Conservation (phyloP, 2,113 vertebrate genomes). For the Thalassoma bifasciatum region DNA sequence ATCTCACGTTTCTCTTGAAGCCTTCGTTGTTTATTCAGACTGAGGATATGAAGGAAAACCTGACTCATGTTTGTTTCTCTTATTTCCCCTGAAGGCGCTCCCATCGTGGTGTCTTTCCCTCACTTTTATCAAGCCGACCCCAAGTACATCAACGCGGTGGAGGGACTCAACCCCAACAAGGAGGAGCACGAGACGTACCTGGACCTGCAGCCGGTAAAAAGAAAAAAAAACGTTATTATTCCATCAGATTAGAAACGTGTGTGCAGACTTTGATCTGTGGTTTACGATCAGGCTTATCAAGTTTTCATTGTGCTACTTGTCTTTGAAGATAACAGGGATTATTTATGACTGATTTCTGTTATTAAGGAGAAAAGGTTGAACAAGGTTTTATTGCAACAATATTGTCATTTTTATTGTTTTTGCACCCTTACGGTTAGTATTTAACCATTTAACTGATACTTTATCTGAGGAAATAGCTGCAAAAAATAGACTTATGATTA, state of each 20-base stretch:
- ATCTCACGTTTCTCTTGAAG: slow-evolving; percentile 22
- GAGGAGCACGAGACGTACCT: slow-evolving; percentile 94
- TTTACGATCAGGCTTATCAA: background rate
- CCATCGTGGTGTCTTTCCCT: slow-evolving; percentile 95
- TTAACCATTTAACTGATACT: too few species aligned
- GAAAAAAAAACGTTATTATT: background rate
- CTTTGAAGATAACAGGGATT: slow-evolving; percentile 2
- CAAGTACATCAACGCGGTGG: slow-evolving; percentile 86
- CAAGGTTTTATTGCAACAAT: too few species aligned
- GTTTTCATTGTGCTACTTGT: background rate
- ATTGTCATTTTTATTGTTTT: too few species aligned
- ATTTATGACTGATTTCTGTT: background rate
- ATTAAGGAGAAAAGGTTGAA: background rate
- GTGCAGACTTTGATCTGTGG: background rate
- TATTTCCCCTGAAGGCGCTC: slow-evolving; percentile 84
- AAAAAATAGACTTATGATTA: too few species aligned
- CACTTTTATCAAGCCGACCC: slow-evolving; percentile 96
- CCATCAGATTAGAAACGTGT: background rate
- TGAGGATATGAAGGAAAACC: background rate
- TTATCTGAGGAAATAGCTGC: too few species aligned
- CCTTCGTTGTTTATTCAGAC: background rate
- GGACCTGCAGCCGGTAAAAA: slow-evolving; percentile 93
- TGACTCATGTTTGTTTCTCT: slow-evolving; percentile 11
- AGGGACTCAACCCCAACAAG: slow-evolving; percentile 91
- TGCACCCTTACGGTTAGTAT: too few species aligned